A percentile compares a stretch with the other conserved stretches of the same genome.
Evolutionary conservation across 2,888 invertebrate species (phyloP).

Genomic region (Acanthococcus lagerstroemiae): DNA sequence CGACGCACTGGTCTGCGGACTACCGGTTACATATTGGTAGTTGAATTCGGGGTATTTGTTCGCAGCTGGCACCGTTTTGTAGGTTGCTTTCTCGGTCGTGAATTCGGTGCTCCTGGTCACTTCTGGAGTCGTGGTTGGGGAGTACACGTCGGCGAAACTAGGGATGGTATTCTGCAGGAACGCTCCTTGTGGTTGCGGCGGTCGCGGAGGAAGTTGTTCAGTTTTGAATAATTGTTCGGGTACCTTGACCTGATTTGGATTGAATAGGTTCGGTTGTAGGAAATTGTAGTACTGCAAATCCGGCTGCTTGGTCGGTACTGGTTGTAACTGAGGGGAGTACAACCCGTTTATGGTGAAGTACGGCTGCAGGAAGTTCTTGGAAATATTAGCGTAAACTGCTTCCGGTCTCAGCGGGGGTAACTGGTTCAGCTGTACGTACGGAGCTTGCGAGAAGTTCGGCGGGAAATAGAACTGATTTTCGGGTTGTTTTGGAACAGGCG

Average conservation of each 20-base stretch:
- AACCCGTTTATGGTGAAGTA: conserved; percentile 23
- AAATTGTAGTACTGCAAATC: conserved; percentile 18
- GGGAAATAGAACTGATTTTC: conserved; percentile 22
- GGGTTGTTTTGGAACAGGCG: conserved; percentile 18
- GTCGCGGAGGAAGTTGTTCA: conserved; percentile 37
- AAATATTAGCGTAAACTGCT: conserved; percentile 8
- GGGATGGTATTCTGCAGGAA: neutral
- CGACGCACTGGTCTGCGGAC: conserved; percentile 19
- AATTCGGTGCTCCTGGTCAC: neutral
- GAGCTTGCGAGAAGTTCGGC: conserved; percentile 39
- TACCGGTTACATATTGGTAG: conserved; percentile 14
- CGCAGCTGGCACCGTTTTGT: too few species aligned
- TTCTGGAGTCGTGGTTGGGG: conserved; percentile 14
- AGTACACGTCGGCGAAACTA: neutral
- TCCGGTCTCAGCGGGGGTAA: neutral
- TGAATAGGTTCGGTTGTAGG: conserved; percentile 4
- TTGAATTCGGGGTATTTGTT: conserved; percentile 1
- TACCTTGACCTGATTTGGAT: neutral
- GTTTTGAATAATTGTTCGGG: conserved; percentile 39
- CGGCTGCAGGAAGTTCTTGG: conserved; percentile 8
- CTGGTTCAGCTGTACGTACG: conserved; percentile 16
- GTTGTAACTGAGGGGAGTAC: conserved; percentile 19
- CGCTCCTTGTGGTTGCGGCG: neutral
- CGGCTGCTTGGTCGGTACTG: conserved; percentile 42
- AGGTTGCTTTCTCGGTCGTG: conserved; percentile 2